phyloP scores from a whole-genome alignment of 2,797 vertebrate genomes.

The Picus viridis region DNA sequence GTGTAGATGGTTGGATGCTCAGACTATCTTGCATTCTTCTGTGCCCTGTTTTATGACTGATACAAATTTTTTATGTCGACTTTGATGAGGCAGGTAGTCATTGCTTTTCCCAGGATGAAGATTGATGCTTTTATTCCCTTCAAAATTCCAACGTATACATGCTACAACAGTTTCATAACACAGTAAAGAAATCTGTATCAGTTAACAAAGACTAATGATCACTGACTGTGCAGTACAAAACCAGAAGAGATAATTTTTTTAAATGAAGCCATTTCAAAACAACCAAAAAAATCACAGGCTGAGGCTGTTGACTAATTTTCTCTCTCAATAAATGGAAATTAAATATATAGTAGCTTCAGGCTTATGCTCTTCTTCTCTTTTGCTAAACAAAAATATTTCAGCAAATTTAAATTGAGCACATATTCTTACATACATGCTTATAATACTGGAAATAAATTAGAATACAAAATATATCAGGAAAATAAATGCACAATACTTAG shows the following conservation, averaged over 20 bases:
- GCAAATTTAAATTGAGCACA: not conserved
- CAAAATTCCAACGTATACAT: conserved; percentile 31
- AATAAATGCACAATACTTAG: not conserved
- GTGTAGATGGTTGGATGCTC: not conserved
- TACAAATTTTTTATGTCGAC: conserved; percentile 33
- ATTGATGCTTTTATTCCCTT: conserved; percentile 48
- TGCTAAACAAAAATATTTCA: not conserved
- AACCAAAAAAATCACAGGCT: not conserved
- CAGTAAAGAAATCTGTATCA: conserved; percentile 45
- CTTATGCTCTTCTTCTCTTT: not conserved
- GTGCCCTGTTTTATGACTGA: conserved; percentile 25
- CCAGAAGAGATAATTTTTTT: not conserved
- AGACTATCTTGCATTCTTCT: conserved; percentile 40
- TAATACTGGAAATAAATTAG: not conserved
- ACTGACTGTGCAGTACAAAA: not conserved
- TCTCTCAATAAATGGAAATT: not conserved
- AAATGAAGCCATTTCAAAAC: not conserved
- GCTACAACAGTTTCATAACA: conserved; percentile 30
- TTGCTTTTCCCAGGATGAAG: conserved; percentile 53
- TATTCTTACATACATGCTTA: not conserved
- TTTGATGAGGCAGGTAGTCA: conserved; percentile 57
- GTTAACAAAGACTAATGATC: not conserved
- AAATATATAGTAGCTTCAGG: not conserved
- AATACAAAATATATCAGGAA: not conserved
- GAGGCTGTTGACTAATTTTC: not conserved